Conservation (phyloP, 2,797 vertebrate genomes). For the Trachops cirrhosus region DNA sequence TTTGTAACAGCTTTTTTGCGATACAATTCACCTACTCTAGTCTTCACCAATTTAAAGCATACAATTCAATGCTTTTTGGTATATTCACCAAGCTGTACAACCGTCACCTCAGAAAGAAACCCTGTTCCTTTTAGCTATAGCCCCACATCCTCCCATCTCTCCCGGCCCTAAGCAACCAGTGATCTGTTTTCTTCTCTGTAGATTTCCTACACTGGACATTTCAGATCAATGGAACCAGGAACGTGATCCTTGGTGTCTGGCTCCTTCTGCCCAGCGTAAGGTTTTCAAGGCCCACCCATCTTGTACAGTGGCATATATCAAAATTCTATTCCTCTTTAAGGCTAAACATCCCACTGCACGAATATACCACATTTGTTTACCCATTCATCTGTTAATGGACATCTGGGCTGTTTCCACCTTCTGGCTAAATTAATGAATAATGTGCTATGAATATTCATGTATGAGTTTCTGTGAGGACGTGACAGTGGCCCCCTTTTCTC, state of each 20-base stretch:
- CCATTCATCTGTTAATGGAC: neutral
- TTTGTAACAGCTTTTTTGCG: neutral
- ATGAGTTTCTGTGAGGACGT: neutral
- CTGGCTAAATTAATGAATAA: neutral
- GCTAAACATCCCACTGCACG: neutral
- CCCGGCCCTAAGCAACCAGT: neutral
- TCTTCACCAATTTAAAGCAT: neutral
- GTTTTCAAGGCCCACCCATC: neutral
- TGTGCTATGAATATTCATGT: neutral
- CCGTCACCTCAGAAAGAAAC: neutral
- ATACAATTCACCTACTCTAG: neutral
- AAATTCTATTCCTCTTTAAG: neutral
- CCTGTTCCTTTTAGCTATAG: neutral
- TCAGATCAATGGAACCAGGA: neutral
- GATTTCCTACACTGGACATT: neutral
- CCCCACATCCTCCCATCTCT: neutral
- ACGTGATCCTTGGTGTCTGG: neutral
- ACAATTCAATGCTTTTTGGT: neutral
- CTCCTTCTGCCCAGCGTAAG: neutral
- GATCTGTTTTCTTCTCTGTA: neutral
- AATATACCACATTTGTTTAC: neutral
- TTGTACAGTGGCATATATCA: neutral
- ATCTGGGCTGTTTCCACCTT: neutral
- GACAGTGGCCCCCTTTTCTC: neutral
- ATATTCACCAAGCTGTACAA: neutral